A percentile compares a stretch with the other conserved stretches of the same genome.
Evolutionary conservation across 2,888 invertebrate genomes (phyloP).

Genomic region (Teleogryllus oceanicus): DNA sequence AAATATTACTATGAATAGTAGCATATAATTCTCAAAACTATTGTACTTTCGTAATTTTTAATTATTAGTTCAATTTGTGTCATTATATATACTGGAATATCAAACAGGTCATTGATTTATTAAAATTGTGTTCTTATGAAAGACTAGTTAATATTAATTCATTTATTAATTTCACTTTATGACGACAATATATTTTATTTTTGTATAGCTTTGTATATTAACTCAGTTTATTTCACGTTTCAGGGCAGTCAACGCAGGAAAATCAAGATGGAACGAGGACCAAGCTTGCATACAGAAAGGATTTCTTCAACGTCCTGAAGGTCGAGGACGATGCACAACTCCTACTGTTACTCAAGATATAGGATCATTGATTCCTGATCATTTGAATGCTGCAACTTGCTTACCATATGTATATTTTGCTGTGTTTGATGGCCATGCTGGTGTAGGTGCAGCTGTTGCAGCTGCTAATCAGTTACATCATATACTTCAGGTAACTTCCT

Average conservation of each 20-base stretch:
- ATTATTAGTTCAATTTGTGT: too few relatives aligned
- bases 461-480: constrained; percentile 73
- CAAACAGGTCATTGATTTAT: too few relatives aligned
- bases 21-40: too few relatives aligned
- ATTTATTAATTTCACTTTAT: background rate
- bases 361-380: constrained; percentile 20
- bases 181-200: background rate
- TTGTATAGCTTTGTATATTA: background rate
- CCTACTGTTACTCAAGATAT: constrained; percentile 26
- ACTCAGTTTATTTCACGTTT: constrained; percentile 30
- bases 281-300: constrained; percentile 55
- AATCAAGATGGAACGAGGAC: constrained; percentile 74
- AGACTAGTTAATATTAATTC: too few relatives aligned
- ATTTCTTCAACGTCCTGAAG: constrained; percentile 40
- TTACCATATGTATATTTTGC: constrained; percentile 73
- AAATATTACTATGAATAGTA: too few relatives aligned
- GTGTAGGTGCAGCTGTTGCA: constrained; percentile 72
- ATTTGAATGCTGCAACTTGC: constrained; percentile 36
- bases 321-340: constrained; percentile 24
- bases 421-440: constrained; percentile 84
- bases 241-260: constrained; percentile 71
- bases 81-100: too few relatives aligned
- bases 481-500: constrained; percentile 61
- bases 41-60: too few relatives aligned
- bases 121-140: too few relatives aligned